Evolutionary conservation across 2,797 vertebrate genomes (phyloP), one percentile per base, ranked within the genome.

Genomic region (Falco berigora): DNA sequence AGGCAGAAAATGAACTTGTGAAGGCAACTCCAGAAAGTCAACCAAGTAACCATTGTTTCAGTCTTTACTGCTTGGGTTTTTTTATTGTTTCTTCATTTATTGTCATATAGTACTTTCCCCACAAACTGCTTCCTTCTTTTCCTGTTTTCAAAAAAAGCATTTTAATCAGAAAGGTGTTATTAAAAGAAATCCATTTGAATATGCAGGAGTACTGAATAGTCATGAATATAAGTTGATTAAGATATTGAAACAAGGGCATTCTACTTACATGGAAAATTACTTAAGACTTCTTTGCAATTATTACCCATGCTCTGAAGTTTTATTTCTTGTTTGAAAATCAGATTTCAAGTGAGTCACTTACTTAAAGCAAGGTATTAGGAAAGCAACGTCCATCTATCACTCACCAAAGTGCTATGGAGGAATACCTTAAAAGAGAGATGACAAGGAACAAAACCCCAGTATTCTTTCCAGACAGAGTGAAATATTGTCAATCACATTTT

Each of bases 321-420:
- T 86, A 88, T 74, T 53, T 81, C 64, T 88, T 74, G 53, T 71
- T 80, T 94, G 73, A 95, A 95, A 86, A 92, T 36, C 61, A 69
- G 42, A 90, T 93, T 96, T 90, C 77, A 80, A 92, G 49, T 81
- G 76, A 62, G 73, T 47, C 55, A 83, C 61, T 90, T 93, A 83
- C 56, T 90, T 93, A 93, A 94, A 94, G 28, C 16, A 59, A 85
- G 34, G 22, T 73, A 88, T 73, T 94, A 85, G 58, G 30, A 88
- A 32, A 85, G 27, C 77, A 69, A 66, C 55, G 72, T 53, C 36
- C 52, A 83, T 90, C 59, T 82, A 73, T 93, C 44, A 83, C n/a
- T 86, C 49, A 88, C 22, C 30, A 83, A 94, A 90, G 21, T 1
- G 5, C 38, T 76, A 40, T 2, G 27, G 44, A 91, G 44, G 34